A percentile compares a stretch with the other conserved stretches of the same genome.
Evolutionary conservation across 37 sponge, comb jelly and placozoan species (phyloP).

Genomic region (Crambe crambe): DNA sequence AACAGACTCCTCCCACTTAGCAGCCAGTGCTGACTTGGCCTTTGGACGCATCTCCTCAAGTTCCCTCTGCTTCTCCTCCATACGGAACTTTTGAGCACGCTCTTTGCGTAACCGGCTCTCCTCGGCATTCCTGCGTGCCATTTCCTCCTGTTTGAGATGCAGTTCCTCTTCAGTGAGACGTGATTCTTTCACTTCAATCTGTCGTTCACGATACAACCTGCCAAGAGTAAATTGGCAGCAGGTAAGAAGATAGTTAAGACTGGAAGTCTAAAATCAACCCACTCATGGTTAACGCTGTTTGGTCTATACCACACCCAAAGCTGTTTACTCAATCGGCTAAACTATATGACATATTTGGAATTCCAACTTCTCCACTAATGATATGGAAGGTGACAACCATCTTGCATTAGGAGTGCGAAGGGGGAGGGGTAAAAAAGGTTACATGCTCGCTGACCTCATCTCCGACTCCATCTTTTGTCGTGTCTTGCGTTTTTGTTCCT

Average conservation of each 20-base stretch:
- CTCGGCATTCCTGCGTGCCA: constrained; percentile 28
- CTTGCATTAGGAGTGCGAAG: no score
- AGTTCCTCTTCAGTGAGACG: constrained; percentile 41
- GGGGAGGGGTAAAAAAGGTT: no score
- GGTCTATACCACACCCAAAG: no score
- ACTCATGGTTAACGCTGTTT: no score
- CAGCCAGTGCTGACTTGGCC: constrained; percentile 61
- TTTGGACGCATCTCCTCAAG: constrained; percentile 41
- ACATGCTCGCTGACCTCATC: no score
- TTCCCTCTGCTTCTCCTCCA: constrained; percentile 17
- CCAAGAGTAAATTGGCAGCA: background rate
- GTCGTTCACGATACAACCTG: constrained; percentile 24
- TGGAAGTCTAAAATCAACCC: no score
- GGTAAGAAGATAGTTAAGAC: no score
- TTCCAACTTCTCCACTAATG: no score
- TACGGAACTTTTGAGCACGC: constrained; percentile 10
- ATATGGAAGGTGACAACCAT: no score
- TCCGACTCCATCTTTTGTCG: constrained; percentile 42
- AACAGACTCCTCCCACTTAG: constrained; percentile 60
- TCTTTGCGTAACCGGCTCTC: constrained; percentile 36
- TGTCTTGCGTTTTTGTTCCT: constrained; percentile 34
- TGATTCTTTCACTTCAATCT: constrained; percentile 21
- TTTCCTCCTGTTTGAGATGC: constrained; percentile 1
- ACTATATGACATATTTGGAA: no score
- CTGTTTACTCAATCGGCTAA: no score